A percentile compares a stretch with the other conserved stretches of the same genome.
phyloP scores from a whole-genome alignment of 37 sponge, comb jelly and placozoan genomes.

The Chondrilla cf. caribensis region DNA sequence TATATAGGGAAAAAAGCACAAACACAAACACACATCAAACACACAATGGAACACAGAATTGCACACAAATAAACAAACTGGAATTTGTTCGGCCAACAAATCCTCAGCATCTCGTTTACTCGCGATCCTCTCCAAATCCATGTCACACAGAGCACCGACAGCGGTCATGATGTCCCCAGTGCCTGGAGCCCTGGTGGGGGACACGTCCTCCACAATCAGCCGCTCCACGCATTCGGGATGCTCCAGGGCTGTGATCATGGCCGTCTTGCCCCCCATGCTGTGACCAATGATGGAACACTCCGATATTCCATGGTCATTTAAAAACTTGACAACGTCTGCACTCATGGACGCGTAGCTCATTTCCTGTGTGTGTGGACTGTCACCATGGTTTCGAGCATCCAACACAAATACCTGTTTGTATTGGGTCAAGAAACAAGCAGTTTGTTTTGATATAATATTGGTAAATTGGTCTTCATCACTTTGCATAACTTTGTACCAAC shows the following conservation, averaged over 20 bases:
- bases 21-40: neutral
- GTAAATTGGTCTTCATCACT: no score
- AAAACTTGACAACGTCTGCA: conserved; percentile 50
- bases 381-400: conserved; percentile 91
- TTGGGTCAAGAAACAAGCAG: no score
- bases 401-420: conserved; percentile 78
- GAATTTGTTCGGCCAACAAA: conserved; percentile 26
- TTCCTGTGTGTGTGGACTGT: conserved; percentile 66
- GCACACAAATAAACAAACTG: conserved; percentile 30
- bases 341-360: conserved; percentile 73
- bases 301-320: conserved; percentile 21
- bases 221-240: conserved; percentile 55
- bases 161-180: neutral
- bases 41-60: neutral
- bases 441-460: no score
- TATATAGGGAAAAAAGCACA: neutral
- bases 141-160: conserved; percentile 26
- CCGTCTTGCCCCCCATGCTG: conserved; percentile 90
- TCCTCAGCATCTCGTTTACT: conserved; percentile 53
- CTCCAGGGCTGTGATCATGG: conserved; percentile 70
- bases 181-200: conserved; percentile 48
- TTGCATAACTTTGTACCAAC: conserved; percentile 26
- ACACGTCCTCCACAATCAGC: conserved; percentile 74
- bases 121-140: conserved; percentile 36
- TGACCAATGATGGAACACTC: conserved; percentile 57